These are phyloP conservation scores for Drosophila anceps DNA, from an alignment of 2,888 invertebrate genomes.

Conservation along the genomic window DNA sequence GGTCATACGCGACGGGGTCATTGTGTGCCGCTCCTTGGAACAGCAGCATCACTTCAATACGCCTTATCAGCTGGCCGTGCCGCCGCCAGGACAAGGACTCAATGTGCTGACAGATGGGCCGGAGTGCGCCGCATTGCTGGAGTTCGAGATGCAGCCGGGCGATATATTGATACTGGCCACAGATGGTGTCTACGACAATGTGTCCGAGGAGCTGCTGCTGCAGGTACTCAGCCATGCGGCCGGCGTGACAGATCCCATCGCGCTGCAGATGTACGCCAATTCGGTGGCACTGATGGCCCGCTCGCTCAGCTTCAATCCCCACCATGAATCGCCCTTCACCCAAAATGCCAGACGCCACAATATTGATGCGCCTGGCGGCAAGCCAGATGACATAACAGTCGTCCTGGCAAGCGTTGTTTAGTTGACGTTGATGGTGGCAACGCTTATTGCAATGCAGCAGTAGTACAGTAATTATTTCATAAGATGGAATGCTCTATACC, in stretches of 20 bases:
- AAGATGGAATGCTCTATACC: not conserved
- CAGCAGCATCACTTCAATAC: slow-evolving; percentile 99
- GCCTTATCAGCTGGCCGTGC: slow-evolving; percentile 96
- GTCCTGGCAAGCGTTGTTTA: slow-evolving; percentile 47
- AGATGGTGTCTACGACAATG: slow-evolving; percentile 99
- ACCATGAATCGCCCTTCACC: slow-evolving; percentile 91
- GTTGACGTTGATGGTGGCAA: not conserved
- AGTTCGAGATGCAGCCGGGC: slow-evolving; percentile 93
- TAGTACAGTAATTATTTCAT: not conserved
- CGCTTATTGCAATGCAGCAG: not conserved
- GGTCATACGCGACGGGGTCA: slow-evolving; percentile 92
- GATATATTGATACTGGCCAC: slow-evolving; percentile 97
- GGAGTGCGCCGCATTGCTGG: slow-evolving; percentile 93
- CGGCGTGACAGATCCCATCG: slow-evolving; percentile 89
- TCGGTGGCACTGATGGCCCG: slow-evolving; percentile 97
- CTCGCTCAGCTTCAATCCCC: slow-evolving; percentile 95
- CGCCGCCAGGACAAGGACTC: slow-evolving; percentile 94
- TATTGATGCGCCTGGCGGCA: slow-evolving; percentile 95
- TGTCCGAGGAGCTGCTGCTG: slow-evolving; percentile 94
- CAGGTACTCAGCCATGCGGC: slow-evolving; percentile 91
- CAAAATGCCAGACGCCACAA: slow-evolving; percentile 48
- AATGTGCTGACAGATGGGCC: slow-evolving; percentile 96
- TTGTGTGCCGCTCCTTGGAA: slow-evolving; percentile 96
- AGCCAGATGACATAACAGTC: slow-evolving; percentile 95
- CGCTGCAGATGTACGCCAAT: slow-evolving; percentile 95